Evolutionary conservation across 2,113 vertebrate species (phyloP).

Genomic region (Larimichthys polyactis): DNA sequence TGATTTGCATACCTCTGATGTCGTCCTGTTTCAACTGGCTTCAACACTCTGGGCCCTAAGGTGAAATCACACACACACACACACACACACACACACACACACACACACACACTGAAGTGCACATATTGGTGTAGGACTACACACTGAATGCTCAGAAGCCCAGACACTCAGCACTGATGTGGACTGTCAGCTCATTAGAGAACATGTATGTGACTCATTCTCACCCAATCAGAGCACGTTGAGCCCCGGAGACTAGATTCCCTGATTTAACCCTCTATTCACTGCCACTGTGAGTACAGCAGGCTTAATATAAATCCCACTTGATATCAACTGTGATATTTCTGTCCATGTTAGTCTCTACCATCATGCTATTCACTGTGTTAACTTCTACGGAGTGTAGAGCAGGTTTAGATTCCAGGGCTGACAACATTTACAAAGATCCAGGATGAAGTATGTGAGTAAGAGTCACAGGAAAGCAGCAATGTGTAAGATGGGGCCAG

Average conservation of each 20-base stretch:
- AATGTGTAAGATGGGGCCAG: too few species aligned
- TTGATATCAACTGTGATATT: background rate
- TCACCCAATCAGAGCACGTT: background rate
- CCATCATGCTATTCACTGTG: background rate
- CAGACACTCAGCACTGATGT: constrained; percentile 28
- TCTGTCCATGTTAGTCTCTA: background rate
- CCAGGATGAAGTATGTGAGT: background rate
- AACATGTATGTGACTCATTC: constrained; percentile 47
- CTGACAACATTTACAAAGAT: background rate
- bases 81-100: constrained; percentile 2
- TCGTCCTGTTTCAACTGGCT: constrained; percentile 43
- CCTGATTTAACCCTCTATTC: constrained; percentile 18
- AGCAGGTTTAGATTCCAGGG: background rate
- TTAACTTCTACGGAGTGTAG: background rate
- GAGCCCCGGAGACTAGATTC: background rate
- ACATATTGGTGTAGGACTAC: background rate
- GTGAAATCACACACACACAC: constrained; percentile 26
- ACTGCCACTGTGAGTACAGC: background rate
- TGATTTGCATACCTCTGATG: constrained; percentile 54
- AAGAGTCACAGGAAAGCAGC: background rate
- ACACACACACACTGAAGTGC: background rate
- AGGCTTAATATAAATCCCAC: background rate
- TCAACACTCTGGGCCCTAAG: constrained; percentile 31
- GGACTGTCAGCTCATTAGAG: constrained; percentile 34
- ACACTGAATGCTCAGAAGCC: background rate